These are phyloP conservation scores for Noctua fimbriata DNA, from an alignment of 2,888 invertebrate species.

Conservation along the genomic window DNA sequence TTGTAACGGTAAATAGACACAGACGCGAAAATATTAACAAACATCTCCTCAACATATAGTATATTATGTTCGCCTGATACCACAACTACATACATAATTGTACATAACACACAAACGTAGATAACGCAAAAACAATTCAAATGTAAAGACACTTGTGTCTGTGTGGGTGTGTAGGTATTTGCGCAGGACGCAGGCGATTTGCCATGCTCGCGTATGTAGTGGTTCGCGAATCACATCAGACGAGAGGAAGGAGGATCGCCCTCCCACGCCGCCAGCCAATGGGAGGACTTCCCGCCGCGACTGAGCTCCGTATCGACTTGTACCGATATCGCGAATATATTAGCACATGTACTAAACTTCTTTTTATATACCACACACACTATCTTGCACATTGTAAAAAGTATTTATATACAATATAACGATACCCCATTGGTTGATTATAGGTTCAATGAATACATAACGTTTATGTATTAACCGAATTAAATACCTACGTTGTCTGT, in stretches of 20 bases:
- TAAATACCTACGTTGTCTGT: conserved; percentile 64
- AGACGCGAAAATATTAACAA: conserved; percentile 51
- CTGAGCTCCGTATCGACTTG: conserved; percentile 76
- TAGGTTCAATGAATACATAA: conserved; percentile 68
- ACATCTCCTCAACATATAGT: conserved; percentile 59
- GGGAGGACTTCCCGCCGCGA: conserved; percentile 78
- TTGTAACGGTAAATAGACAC: conserved; percentile 43
- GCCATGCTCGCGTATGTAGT: conserved; percentile 77
- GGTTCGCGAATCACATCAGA: conserved; percentile 87
- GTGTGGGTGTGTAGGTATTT: conserved; percentile 71
- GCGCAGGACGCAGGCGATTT: conserved; percentile 81
- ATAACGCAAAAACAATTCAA: conserved; percentile 62
- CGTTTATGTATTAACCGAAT: conserved; percentile 45
- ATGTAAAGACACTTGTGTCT: conserved; percentile 47
- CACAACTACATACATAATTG: conserved; percentile 46
- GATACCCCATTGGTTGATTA: conserved; percentile 67
- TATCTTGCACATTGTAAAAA: conserved; percentile 55
- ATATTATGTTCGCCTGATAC: conserved; percentile 74
- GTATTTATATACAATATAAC: conserved; percentile 35
- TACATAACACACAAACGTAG: conserved; percentile 62
- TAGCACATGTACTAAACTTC: conserved; percentile 73
- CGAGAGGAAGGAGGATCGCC: conserved; percentile 90
- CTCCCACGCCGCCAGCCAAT: conserved; percentile 86
- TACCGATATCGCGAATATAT: conserved; percentile 86
- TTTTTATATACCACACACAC: conserved; percentile 67